phyloP scores from a whole-genome alignment of 2,888 invertebrate genomes.

The Machimus rusticus region DNA sequence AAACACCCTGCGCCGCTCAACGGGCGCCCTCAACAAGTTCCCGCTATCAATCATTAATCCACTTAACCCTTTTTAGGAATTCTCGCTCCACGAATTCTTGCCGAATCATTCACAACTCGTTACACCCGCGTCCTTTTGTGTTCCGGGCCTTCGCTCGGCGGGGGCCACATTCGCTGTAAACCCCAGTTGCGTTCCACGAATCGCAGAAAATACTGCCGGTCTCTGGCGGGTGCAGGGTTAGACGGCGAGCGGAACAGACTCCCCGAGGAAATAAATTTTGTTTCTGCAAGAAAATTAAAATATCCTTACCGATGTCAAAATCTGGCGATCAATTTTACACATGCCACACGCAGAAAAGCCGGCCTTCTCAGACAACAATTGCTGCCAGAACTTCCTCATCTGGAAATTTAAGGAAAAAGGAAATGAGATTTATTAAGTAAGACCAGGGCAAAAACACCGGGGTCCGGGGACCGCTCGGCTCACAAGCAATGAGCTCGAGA shows the following conservation, averaged over 20 bases:
- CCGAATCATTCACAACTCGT: constrained; percentile 33
- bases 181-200: background rate
- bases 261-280: constrained; percentile 28
- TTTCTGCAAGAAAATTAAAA: constrained; percentile 34
- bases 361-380: constrained; percentile 56
- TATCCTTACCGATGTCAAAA: constrained; percentile 65
- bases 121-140: background rate
- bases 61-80: background rate
- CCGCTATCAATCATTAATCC: constrained; percentile 20
- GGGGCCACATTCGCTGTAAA: background rate
- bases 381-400: constrained; percentile 62
- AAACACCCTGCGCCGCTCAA: background rate
- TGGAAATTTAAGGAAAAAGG: constrained; percentile 46
- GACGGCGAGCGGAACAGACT: background rate
- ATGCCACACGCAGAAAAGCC: constrained; percentile 66
- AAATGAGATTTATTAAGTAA: constrained; percentile 9
- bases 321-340: constrained; percentile 65
- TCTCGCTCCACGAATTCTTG: constrained; percentile 21
- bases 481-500: background rate
- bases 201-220: background rate
- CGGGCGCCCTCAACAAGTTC: background rate
- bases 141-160: background rate
- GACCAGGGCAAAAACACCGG: background rate
- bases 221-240: background rate
- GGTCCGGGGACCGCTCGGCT: background rate